Evolutionary conservation across 2,797 vertebrate genomes (phyloP), one percentile per base, ranked within the genome.

Genomic region (Babyrousa celebensis): DNA sequence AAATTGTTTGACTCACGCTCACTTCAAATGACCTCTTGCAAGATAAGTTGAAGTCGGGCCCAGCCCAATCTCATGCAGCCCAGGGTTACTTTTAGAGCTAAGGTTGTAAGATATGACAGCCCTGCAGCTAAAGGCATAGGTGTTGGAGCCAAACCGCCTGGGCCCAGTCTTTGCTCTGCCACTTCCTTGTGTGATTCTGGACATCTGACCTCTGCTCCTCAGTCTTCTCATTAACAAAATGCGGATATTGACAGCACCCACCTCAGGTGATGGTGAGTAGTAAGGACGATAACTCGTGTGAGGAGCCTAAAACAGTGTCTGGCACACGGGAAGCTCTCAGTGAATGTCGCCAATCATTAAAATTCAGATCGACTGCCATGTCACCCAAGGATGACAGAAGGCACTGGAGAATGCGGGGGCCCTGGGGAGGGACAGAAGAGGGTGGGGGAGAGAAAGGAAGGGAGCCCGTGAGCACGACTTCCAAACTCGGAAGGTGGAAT

Each of bases 1-100:
- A 96, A 93, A 97, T 29, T 36, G 78, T 70, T 96, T 83, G 60
- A 85, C 48, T 87, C 18, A 12, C 79, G 54, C 43, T 84, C 74
- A 16, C 18, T 17, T 86, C 91, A 85, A 95, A 72, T 29, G 74
- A 70, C 63, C 87, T 85, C 80, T 85, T 93, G 21, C 80, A 88
- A 92, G 93, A 12, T 63, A 91, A 94, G 90, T 79, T 58, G 29
- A n/a, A 88, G 65, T 0, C 27, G 43, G 93, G 74, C 75, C 91
- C 89, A 40, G 67, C 71, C 78, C 32, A 68, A 40, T 63, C 40
- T 16, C 20, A 29, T 17, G n/a, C 4, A 11, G 56, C 12, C 1
- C 0, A 16, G 32, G 23, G 12, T 78, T 79, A 62, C 89, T 71
- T 92, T 72, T 25, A 88, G 87, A 11, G 17, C 17, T 15, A 52